These are phyloP conservation scores for Gnatocerus cornutus DNA, from an alignment of 2,888 invertebrate genomes.

Conservation along the genomic window DNA sequence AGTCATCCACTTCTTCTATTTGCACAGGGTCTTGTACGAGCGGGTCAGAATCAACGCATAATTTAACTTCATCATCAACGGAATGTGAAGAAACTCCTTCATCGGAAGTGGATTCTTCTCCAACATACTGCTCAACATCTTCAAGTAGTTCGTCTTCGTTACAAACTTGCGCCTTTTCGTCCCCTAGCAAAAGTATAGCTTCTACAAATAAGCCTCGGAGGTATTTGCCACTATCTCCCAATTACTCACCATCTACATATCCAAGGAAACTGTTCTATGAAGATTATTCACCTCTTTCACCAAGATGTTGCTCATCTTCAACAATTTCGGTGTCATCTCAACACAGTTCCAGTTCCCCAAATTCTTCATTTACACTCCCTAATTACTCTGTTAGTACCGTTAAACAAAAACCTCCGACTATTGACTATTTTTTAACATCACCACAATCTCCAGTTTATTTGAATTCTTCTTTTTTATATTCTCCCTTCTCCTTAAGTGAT, in stretches of 20 bases:
- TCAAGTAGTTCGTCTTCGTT: slow-evolving; percentile 5
- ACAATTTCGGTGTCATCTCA: not conserved
- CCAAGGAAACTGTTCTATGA: not conserved
- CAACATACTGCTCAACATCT: not conserved
- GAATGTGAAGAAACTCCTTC: not conserved
- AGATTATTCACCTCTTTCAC: slow-evolving; percentile 3
- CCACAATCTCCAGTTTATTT: not conserved
- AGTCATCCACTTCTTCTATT: not conserved
- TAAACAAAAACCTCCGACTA: not conserved
- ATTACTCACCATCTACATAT: not conserved
- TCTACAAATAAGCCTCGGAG: not conserved
- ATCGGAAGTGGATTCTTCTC: not conserved
- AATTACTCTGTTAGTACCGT: not conserved
- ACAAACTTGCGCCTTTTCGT: not conserved
- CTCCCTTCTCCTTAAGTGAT: not conserved
- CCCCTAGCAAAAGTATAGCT: not conserved
- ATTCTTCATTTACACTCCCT: not conserved
- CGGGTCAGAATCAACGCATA: not conserved
- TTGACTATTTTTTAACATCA: not conserved
- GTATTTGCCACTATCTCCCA: not conserved
- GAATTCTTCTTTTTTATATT: not conserved
- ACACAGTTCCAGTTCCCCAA: not conserved
- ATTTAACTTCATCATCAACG: not conserved
- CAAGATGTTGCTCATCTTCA: slow-evolving; percentile 5
- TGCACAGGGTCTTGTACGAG: not conserved